Base-by-base conservation (phyloP, 2,888 invertebrate species). In the Uloborus plumipes region DNA sequence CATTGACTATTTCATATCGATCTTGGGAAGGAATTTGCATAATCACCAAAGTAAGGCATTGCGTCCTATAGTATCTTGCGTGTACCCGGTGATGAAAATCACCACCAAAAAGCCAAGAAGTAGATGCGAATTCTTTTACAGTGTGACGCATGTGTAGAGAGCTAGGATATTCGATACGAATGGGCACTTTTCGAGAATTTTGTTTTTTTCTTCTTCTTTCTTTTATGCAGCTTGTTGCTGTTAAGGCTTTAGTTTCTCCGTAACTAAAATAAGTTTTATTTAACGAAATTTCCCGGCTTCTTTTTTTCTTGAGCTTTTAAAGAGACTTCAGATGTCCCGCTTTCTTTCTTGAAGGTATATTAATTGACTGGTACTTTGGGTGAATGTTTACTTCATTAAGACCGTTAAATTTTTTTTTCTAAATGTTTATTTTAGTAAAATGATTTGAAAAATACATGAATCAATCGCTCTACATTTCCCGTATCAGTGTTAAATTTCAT, bases 1-100 rank as follows among this genome's bases (percentile, higher is more conserved):
- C 72, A 72, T 72, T 72, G 79, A 73, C 79, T 80, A 80, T 80
- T 80, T 73, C 67, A 62, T 69, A 80, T 80, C 62, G 73, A 80
- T 80, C 61, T 47, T 49, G 13, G n/a, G 62, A 53, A 69, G 59
- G 67, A 73, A 80, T 80, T 61, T 80, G 73, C 79, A 73, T 80
- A 80, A 80, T 80, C 79, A 80, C 79, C 79, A 62, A 69, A 73
- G 62, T 69, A 73, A 73, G 73, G 67, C 53, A 79, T 78, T 65
- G 71, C 50, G 59, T 73, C 67, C 26, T 22, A 58, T 58, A 79
- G 66, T 65, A 59, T 49, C 49, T 59, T 4, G 51, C 22, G 58
- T 72, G 78, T 70, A 55, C 47, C 49, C 31, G 16, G 64, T 67
- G 79, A 79, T 71, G 55, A 66, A 66, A 71, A 75, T 69, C 69